Evolutionary conservation across 2,888 invertebrate species (phyloP), one percentile per base, ranked within the genome.

Genomic region (Cataglyphis altisquamis): DNA sequence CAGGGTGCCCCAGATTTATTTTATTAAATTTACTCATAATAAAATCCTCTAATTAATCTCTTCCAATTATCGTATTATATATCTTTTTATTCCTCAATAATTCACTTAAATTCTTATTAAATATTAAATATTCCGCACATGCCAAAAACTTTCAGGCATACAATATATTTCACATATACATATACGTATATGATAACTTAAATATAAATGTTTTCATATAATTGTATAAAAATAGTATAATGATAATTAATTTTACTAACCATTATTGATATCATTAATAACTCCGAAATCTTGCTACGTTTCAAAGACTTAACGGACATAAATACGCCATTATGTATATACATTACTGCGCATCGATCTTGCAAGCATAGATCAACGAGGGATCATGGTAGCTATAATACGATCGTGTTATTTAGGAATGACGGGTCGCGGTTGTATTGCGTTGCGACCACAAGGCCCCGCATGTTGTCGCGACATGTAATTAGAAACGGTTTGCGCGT

Each of bases 361-460:
- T 41, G 29, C 70, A 12, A 77, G 86, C 18, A 67, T 67, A 83
- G 68, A 87, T 87, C 89, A 85, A 83, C 73, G 80, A 84, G 83
- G 83, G 83, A 86, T 83, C 77, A 70, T 66, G 62, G 21, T 10
- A 84, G 68, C 75, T 72, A 80, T 72, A 80, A 83, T 80, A 68
- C 73, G 83, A 80, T 86, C 85, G 84, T 84, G 72, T 85, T 85
- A 86, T 83, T 87, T 32, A 74, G 64, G 15, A 67, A 45, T n/a
- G 25, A n/a, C n/a, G n/a, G 18, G 18, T 81, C 21, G 72, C 67
- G 60, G 82, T 18, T 57, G 81, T 32, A 84, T 83, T 81, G 80
- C 82, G 73, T 84, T 68, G 70, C 41, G 82, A 89, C 88, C 92
- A 92, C 87, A 89, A 90, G 92, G 91, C 89, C 92, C 91, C 92